Percentiles rank a stretch among this genome's conserved stretches.
Evolutionary conservation across 2,888 invertebrate species (phyloP).

Genomic region (Dryadula phaetusa): DNA sequence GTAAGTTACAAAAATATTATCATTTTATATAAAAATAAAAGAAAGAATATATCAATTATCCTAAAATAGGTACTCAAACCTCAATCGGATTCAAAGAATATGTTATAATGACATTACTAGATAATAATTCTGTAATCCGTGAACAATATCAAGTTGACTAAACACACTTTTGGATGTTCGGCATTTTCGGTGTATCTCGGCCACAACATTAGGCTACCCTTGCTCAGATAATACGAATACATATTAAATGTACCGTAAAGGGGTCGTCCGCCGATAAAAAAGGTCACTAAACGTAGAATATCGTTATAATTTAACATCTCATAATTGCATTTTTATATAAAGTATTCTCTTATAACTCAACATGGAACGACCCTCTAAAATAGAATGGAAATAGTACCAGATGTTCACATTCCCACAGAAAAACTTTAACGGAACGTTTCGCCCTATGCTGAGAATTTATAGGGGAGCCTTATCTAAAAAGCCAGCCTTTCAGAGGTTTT

Average conservation of each 20-base stretch:
- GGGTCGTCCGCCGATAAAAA: constrained; percentile 35
- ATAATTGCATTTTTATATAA: constrained; percentile 36
- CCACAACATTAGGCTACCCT: constrained; percentile 32
- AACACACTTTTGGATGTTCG: constrained; percentile 28
- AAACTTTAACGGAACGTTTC: constrained; percentile 73
- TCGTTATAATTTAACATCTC: constrained; percentile 36
- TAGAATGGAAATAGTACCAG: constrained; percentile 70
- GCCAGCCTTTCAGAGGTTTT: constrained; percentile 79
- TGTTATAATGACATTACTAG: not conserved
- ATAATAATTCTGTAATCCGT: constrained; percentile 21
- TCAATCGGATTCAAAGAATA: not conserved
- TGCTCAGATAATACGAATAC: constrained; percentile 34
- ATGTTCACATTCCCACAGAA: constrained; percentile 74
- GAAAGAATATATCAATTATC: not conserved
- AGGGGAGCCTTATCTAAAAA: constrained; percentile 82
- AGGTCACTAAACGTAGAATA: constrained; percentile 28
- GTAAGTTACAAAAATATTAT: no score
- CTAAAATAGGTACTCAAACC: no score
- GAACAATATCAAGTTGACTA: constrained; percentile 30
- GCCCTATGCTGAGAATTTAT: constrained; percentile 75
- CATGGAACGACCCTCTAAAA: constrained; percentile 64
- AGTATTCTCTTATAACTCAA: constrained; percentile 38
- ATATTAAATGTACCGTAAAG: constrained; percentile 37
- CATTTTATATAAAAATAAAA: not conserved
- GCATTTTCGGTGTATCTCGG: constrained; percentile 25